Evolutionary conservation across 1,140 invertebrate genomes (phyloP), one percentile per base, ranked within the genome.

Genomic region (Acromyrmex heyeri): DNA sequence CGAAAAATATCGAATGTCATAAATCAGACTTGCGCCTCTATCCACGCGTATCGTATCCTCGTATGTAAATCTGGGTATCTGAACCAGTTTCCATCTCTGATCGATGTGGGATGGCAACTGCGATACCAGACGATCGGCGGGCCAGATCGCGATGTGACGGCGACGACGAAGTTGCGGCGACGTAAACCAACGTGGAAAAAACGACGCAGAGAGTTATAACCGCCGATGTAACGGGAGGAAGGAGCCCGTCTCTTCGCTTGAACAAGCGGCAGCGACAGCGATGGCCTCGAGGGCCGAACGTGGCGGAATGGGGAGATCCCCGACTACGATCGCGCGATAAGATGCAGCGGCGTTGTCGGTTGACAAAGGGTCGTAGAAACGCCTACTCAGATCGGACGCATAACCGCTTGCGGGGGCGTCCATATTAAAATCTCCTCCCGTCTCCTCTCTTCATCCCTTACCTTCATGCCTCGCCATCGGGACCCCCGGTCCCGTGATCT

Each of bases 341-440:
- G 92, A 93, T 91, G 89, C 90, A 91, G 91, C 91, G 93, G 88
- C 92, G 93, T 94, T 92, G 91, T 92, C 91, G 91, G 93, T 93
- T 94, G 93, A 94, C 94, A 94, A 94, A 94, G 93, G 91, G 93
- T 90, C 91, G 90, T 81, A 83, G 93, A 82, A 91, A 94, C 93
- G 93, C 93, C 93, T 90, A 85, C 72, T 89, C 86, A 91, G 92
- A 93, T 94, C 90, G 91, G 91, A 92, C 92, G 90, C 87, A 91
- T 91, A 93, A 92, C 88, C 90, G 92, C 93, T 93, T 89, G 92
- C 91, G 93, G 89, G 91, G 94, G 93, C 93, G 93, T 94, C 85
- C 93, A 94, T 94, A 94, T 93, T 93, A 93, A 93, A 93, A 92
- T 93, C 86, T 85, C 73, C 57, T 86, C 88, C 89, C 87, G 77